A percentile compares a stretch with the other conserved stretches of the same genome.
These are phyloP conservation scores for Coenonympha arcania DNA, from an alignment of 2,888 invertebrate species.

Conservation along the genomic window DNA sequence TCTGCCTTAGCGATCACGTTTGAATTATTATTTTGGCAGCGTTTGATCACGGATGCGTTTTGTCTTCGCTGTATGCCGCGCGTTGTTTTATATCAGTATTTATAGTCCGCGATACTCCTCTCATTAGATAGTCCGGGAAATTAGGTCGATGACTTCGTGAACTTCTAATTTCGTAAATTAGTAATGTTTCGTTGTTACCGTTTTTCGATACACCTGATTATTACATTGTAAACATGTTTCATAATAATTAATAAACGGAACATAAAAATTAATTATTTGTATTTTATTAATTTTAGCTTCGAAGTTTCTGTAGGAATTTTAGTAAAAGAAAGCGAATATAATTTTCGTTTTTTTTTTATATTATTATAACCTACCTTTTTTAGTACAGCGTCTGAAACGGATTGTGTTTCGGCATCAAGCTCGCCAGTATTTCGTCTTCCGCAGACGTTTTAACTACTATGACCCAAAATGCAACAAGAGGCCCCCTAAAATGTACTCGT, in stretches of 20 bases:
- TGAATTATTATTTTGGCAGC: slow-evolving; percentile 62
- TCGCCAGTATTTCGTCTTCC: slow-evolving; percentile 2
- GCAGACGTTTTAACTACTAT: slow-evolving; percentile 18
- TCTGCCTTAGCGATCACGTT: slow-evolving; percentile 34
- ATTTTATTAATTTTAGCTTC: no score
- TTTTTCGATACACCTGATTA: no score
- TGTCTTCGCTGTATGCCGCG: slow-evolving; percentile 46
- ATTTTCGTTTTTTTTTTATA: no score
- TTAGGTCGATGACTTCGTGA: slow-evolving; percentile 58
- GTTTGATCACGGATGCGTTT: slow-evolving; percentile 59
- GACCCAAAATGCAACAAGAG: slow-evolving; percentile 21
- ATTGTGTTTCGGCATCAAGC: neutral
- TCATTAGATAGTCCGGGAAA: slow-evolving; percentile 53
- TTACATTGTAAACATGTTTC: no score
- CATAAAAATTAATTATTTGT: no score
- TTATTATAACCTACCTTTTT: no score
- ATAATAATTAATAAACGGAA: no score
- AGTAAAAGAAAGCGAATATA: no score
- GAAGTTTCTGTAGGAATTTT: no score
- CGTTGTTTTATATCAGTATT: slow-evolving; percentile 52
- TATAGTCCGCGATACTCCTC: slow-evolving; percentile 54
- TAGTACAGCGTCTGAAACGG: neutral
- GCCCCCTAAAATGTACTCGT: slow-evolving; percentile 26
- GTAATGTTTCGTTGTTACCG: slow-evolving; percentile 24
- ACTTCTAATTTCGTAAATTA: slow-evolving; percentile 36